A percentile compares a stretch with the other conserved stretches of the same genome.
Conservation (phyloP, 1,140 invertebrate genomes). For the Drosophila micromelanica region DNA sequence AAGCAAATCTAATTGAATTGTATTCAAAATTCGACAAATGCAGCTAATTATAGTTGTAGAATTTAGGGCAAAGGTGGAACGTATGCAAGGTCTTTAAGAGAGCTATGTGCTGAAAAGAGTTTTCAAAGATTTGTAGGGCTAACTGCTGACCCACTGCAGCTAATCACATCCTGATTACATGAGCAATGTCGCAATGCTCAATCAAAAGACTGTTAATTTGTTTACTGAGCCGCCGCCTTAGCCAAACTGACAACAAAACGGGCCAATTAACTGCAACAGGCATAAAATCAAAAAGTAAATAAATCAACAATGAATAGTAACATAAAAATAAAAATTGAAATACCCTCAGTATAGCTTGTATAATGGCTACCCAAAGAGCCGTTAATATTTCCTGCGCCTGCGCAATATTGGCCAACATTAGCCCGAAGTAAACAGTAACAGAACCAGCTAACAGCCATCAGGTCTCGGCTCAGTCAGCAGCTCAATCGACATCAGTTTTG, state of each 20-base stretch:
- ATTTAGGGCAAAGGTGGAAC: constrained; percentile 44
- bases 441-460: neutral
- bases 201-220: constrained; percentile 55
- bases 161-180: constrained; percentile 75
- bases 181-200: constrained; percentile 66
- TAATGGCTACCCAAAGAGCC: constrained; percentile 12
- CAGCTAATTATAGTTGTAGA: constrained; percentile 51
- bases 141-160: constrained; percentile 7
- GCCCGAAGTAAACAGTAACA: neutral
- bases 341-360: neutral
- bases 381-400: constrained; percentile 74
- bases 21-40: constrained; percentile 18
- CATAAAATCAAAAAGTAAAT: constrained; percentile 76
- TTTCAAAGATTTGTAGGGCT: neutral
- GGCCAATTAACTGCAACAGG: constrained; percentile 74
- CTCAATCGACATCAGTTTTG: constrained; percentile 64
- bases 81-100: constrained; percentile 4
- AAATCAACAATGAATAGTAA: constrained; percentile 55
- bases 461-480: neutral
- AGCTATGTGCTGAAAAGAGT: constrained; percentile 2
- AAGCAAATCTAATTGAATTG: constrained; percentile 56
- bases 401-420: constrained; percentile 57
- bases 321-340: neutral
- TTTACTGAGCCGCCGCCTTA: constrained; percentile 58
- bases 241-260: constrained; percentile 53